phyloP scores from a whole-genome alignment of 1,140 invertebrate genomes.

The Periplaneta americana region DNA sequence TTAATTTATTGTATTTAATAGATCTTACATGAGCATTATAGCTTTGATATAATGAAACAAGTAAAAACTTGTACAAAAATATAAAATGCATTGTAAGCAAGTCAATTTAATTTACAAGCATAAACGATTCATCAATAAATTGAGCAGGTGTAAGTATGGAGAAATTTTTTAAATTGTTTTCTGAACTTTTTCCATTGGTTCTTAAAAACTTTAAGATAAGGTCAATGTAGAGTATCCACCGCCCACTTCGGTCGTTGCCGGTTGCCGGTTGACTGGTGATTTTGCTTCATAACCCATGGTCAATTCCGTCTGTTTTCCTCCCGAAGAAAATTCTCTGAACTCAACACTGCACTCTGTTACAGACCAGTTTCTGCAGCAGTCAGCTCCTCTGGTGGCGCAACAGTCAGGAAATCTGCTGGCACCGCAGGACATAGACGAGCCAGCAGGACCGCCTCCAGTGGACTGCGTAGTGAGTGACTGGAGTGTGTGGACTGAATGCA shows the following conservation, averaged over 20 bases:
- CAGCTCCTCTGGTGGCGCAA: neutral
- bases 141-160: neutral
- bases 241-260: too few species aligned
- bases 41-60: neutral
- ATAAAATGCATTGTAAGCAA: neutral
- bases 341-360: constrained; percentile 22
- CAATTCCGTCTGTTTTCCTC: too few species aligned
- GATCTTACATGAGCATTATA: too few species aligned
- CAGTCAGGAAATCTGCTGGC: neutral
- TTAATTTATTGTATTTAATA: too few species aligned
- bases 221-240: too few species aligned
- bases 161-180: too few species aligned
- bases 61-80: neutral
- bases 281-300: too few species aligned
- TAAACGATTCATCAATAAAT: neutral
- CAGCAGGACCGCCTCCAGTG: constrained; percentile 25
- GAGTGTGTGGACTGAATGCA: constrained; percentile 71
- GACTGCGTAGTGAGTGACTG: constrained; percentile 66
- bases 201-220: too few species aligned
- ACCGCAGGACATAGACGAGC: neutral
- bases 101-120: too few species aligned
- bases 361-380: constrained; percentile 21
- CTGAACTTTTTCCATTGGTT: too few species aligned
- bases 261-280: too few species aligned
- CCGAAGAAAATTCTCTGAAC: too few species aligned